Conservation (phyloP, 2,888 invertebrate genomes). For the Amaurobius ferox region DNA sequence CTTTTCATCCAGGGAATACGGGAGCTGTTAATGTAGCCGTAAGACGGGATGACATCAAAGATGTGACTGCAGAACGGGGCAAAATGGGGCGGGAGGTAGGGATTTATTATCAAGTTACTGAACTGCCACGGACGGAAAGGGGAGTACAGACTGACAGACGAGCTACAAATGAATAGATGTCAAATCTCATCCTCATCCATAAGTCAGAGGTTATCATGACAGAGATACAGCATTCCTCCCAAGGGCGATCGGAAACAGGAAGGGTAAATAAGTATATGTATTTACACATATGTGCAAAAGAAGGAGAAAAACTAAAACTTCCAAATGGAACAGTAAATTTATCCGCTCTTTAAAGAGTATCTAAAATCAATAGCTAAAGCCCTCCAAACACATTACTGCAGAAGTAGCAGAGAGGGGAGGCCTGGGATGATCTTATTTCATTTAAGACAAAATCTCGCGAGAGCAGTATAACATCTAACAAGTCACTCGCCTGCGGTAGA, state of each 20-base stretch:
- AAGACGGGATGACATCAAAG: conserved; percentile 47
- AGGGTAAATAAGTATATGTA: conserved; percentile 49
- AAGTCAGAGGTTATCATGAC: conserved; percentile 69
- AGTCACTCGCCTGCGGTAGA: conserved; percentile 41
- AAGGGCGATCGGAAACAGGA: conserved; percentile 19
- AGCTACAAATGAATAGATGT: conserved; percentile 56
- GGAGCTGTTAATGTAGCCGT: conserved; percentile 35
- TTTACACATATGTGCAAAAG: conserved; percentile 17
- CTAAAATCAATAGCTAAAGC: conserved; percentile 70
- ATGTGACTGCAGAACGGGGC: conserved; percentile 7
- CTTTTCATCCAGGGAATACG: too few species aligned
- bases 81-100: conserved; percentile 12
- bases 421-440: conserved; percentile 67
- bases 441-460: conserved; percentile 56
- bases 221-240: conserved; percentile 24
- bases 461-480: conserved; percentile 39
- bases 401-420: conserved; percentile 35
- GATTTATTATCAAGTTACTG: conserved; percentile 52
- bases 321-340: conserved; percentile 69
- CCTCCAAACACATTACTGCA: conserved; percentile 65
- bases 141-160: conserved; percentile 3
- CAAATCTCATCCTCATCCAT: conserved; percentile 49
- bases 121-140: conserved; percentile 7
- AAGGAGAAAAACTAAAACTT: conserved; percentile 32
- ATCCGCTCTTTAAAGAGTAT: conserved; percentile 67